phyloP scores from a whole-genome alignment of 2,888 invertebrate genomes.

The Tiphia femorata region DNA sequence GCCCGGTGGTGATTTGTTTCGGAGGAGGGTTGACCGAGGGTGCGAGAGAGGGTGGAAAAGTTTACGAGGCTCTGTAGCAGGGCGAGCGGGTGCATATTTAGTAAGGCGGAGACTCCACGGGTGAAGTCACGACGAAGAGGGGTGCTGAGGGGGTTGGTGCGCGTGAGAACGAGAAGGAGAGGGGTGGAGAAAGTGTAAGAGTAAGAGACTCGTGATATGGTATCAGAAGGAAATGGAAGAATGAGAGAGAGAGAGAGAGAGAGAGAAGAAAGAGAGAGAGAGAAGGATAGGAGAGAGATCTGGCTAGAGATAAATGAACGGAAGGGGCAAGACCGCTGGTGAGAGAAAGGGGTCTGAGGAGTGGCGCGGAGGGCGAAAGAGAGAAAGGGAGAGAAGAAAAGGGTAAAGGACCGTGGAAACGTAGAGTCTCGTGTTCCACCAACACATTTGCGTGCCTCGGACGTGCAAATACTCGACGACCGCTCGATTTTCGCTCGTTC shows the following conservation, averaged over 20 bases:
- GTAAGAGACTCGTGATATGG: no score
- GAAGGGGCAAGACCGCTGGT: background rate
- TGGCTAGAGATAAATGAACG: background rate
- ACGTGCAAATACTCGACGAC: no score
- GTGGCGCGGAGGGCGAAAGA: background rate
- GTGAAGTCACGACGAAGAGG: slow-evolving; percentile 15
- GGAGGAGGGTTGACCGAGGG: slow-evolving; percentile 34
- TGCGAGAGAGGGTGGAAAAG: slow-evolving; percentile 44
- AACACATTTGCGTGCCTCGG: no score
- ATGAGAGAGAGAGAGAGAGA: slow-evolving; percentile 2
- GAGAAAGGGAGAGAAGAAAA: background rate
- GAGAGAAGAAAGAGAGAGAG: background rate
- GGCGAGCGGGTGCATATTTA: slow-evolving; percentile 49
- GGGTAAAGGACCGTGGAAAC: background rate
- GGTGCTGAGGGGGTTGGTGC: slow-evolving; percentile 8
- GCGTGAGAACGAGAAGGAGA: background rate
- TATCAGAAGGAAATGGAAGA: slow-evolving; percentile 14
- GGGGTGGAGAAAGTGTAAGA: background rate
- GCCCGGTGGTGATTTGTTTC: slow-evolving; percentile 41
- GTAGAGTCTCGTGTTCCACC: no score
- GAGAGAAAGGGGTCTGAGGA: no score
- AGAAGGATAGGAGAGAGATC: background rate
- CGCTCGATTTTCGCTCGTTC: no score
- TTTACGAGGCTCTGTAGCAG: slow-evolving; percentile 53
- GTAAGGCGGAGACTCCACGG: slow-evolving; percentile 2